Base-by-base conservation (phyloP, 2,797 vertebrate genomes). In the Oryzias sinensis region DNA sequence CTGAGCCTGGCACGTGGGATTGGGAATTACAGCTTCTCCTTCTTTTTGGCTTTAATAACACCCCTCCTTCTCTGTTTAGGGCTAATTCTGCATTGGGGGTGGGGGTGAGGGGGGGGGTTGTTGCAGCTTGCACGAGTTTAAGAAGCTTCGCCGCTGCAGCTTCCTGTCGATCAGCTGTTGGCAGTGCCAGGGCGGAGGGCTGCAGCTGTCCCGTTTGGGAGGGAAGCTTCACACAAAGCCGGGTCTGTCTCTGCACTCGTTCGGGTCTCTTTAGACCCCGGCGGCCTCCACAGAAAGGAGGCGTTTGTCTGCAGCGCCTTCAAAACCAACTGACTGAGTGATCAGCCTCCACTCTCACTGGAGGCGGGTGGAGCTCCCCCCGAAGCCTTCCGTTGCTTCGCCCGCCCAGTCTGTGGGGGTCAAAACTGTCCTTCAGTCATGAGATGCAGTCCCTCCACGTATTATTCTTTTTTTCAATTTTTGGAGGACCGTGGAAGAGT, bases 161-260 rank as follows among this genome's bases (percentile, higher is more conserved):
- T 64, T 74, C 57, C 66, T 48, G 44, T 63, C 44, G 27, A 70
- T 77, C 69, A 60, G 64, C 59, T 66, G 62, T 72, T 68, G 4
- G 58, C 43, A 17, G 7, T 11, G 27, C 7, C 6, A 1, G 4
- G 37, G 20, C 17, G 59, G 57, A 65, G 77, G 77, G 52, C 82
- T 84, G 84, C 87, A 90, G 89, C 90, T 91, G 89, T 89, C 87
- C 77, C 49, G 59, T 56, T 72, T 59, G 59, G 76, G 68, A 74
- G 68, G 73, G 80, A 82, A 81, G 11, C 9, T 9, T 37, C 33
- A 79, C 74, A 91, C 88, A 91, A 91, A 90, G 89, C 88, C 76
- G 47, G 65, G 85, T 65, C 84, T 91, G 88, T 91, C 65, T 77
- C 56, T 22, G 18, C 11, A 0, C 65, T 71, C 52, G 56, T 52